Base-by-base conservation (phyloP, 2,888 invertebrate genomes). In the Perizoma affinitatum region DNA sequence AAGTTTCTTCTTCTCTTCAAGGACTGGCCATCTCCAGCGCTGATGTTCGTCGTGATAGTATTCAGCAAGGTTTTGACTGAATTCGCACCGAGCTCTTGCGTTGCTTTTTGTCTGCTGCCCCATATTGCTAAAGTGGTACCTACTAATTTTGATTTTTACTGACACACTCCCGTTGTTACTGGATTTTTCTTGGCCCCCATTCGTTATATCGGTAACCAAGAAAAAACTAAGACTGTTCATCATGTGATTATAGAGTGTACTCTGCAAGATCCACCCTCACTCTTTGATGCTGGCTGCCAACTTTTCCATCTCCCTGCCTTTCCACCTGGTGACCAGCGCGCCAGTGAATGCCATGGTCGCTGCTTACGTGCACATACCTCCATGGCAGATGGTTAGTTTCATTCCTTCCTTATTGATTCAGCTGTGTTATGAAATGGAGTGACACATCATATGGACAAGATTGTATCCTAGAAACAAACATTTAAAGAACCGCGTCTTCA, bases 251-350 rank as follows among this genome's bases (percentile, higher is more conserved):
- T 3, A 89, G 88, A 80, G 84, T 56, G 61, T 86, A 5, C 36
- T 67, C 4, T 73, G 79, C 51, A 71, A 74, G 8, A 66, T 82
- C 1, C 84, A 89, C 61, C 90, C 90, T 0, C 83, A 85, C 52
- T 86, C 79, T 61, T 67, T 87, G 63, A 87, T 90, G 88, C 70
- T 85, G 69, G 82, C 87, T 0, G 83, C 82, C 0, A 79, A 83
- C 0, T 70, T 88, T 3, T 71, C 83, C 8, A 74, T 78, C 51
- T 83, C 84, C 0, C 53, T 88, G 38, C 80, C 89, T 0, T 88
- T 87, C 74, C 88, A 87, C 65, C 47, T 88, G 43, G 72, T 78
- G 38, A 77, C 82, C 0, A 84, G 87, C 0, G 67, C 84, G 0
- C 82, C 89, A 0, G 79, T 75, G 4, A 80, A 88, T 58, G 85